Evolutionary conservation across 2,797 vertebrate species (phyloP).

Genomic region (Rhinoraja longicauda): DNA sequence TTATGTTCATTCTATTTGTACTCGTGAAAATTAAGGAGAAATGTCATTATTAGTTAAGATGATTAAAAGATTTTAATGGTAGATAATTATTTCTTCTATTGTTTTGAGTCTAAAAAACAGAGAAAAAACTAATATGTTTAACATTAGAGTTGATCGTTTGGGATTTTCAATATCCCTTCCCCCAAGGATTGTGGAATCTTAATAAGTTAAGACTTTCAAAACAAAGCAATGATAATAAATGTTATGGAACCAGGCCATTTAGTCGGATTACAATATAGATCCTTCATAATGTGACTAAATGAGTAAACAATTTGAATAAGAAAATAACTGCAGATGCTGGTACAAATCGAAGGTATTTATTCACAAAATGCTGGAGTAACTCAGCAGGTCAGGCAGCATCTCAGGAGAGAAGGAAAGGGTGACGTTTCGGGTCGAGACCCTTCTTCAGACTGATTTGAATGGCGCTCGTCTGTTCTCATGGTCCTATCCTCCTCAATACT

Average conservation of each 20-base stretch:
- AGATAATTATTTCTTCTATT: background rate
- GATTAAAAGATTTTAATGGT: background rate
- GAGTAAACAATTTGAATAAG: background rate
- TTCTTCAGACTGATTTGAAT: no score
- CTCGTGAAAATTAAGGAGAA: background rate
- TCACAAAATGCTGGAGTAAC: no score
- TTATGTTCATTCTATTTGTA: background rate
- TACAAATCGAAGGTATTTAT: no score
- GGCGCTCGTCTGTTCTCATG: background rate
- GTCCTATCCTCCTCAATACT: background rate
- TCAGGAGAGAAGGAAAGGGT: no score
- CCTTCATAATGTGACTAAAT: background rate
- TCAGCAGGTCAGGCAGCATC: no score
- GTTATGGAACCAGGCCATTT: no score
- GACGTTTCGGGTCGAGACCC: no score
- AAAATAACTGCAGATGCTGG: no score
- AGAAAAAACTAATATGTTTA: no score
- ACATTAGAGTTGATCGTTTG: background rate
- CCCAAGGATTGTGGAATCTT: background rate
- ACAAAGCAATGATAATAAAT: background rate
- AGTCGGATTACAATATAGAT: no score
- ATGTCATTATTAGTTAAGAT: background rate
- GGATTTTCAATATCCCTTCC: background rate
- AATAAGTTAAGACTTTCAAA: background rate
- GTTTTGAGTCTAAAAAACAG: background rate